Percentiles rank a stretch among this genome's conserved stretches.
These are phyloP conservation scores for Stegodyphus mimosarum DNA, from an alignment of 1,140 invertebrate species.

Conservation along the genomic window DNA sequence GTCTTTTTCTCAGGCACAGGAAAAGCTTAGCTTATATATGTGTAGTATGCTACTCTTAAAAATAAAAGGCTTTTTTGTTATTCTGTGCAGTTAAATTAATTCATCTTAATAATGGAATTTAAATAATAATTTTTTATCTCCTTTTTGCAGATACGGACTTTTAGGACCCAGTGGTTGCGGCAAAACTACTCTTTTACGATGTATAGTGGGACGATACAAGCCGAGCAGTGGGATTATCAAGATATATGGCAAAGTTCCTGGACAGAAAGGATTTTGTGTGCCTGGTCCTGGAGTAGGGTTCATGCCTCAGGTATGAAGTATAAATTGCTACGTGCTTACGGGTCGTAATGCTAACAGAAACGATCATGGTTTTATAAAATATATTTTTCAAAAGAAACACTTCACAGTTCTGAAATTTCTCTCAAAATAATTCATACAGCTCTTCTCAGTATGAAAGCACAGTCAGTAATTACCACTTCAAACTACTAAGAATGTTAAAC, in stretches of 20 bases:
- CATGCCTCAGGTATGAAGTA: constrained; percentile 76
- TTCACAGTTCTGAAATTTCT: too few relatives aligned
- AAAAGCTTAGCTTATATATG: neutral
- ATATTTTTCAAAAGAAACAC: too few relatives aligned
- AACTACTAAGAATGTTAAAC: too few relatives aligned
- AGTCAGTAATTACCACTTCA: too few relatives aligned
- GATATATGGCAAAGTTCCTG: constrained; percentile 86
- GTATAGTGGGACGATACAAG: constrained; percentile 84
- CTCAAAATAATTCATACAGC: too few relatives aligned
- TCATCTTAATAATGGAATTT: neutral
- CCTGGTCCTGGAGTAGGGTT: constrained; percentile 86
- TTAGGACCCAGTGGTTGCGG: constrained; percentile 65
- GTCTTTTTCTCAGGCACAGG: neutral
- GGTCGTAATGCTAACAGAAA: too few relatives aligned
- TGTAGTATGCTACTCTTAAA: neutral
- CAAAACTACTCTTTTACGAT: constrained; percentile 86
- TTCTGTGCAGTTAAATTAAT: neutral
- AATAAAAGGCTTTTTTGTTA: neutral
- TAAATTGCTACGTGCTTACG: neutral
- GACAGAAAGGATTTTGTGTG: constrained; percentile 80
- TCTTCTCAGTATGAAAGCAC: too few relatives aligned
- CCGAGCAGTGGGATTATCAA: constrained; percentile 86
- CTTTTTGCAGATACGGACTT: constrained; percentile 31
- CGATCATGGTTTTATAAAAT: too few relatives aligned
- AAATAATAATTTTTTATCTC: neutral